Evolutionary conservation across 2,113 vertebrate genomes (phyloP).

Genomic region (Cebus imitator): DNA sequence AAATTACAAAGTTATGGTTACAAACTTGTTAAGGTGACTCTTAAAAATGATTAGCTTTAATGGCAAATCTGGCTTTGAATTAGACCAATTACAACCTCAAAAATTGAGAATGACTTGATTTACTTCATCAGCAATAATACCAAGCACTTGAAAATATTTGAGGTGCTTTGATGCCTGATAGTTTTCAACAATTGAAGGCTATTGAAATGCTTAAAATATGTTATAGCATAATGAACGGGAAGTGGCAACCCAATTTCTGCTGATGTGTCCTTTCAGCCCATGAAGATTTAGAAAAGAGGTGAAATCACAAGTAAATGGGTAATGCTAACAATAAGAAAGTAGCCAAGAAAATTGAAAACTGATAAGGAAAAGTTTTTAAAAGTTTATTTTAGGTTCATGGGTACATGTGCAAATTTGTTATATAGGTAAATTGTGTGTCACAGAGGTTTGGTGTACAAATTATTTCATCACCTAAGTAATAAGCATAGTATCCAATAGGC

Average conservation of each 20-base stretch:
- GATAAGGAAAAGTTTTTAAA: conserved; percentile 38
- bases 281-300: not conserved
- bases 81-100: not conserved
- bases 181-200: not conserved
- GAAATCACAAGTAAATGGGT: not conserved
- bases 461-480: too few relatives aligned
- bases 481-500: too few relatives aligned
- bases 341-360: conserved; percentile 1
- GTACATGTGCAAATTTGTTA: too few relatives aligned
- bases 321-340: not conserved
- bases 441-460: too few relatives aligned
- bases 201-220: conserved; percentile 42
- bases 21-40: not conserved
- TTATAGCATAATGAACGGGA: not conserved
- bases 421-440: too few relatives aligned
- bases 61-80: conserved; percentile 27
- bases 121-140: not conserved
- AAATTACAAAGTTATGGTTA: not conserved
- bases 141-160: not conserved
- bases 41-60: not conserved
- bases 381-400: not conserved
- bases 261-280: not conserved
- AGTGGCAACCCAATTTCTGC: not conserved
- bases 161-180: not conserved
- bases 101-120: not conserved